These are phyloP conservation scores for Macrotus californicus DNA, from an alignment of 2,113 vertebrate species.

Conservation along the genomic window DNA sequence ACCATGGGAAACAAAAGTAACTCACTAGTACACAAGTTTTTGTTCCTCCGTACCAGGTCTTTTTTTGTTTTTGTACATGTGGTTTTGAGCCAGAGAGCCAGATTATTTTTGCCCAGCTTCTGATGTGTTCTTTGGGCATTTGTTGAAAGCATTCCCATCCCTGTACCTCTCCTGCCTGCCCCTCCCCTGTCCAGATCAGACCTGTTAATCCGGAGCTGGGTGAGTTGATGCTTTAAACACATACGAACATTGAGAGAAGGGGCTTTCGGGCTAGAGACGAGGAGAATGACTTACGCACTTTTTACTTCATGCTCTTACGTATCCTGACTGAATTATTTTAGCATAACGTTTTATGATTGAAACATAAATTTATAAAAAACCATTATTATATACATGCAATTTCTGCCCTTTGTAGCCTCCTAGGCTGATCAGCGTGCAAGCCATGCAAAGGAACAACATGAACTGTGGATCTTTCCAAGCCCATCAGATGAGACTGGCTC, in stretches of 20 bases:
- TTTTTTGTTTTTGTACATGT: neutral
- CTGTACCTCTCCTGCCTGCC: slow-evolving; percentile 39
- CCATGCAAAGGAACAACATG: slow-evolving; percentile 92
- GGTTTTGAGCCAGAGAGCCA: neutral
- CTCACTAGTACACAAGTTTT: neutral
- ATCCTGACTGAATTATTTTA: slow-evolving; percentile 36
- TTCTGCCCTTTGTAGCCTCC: slow-evolving; percentile 89
- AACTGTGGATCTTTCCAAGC: slow-evolving; percentile 94
- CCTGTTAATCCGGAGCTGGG: neutral
- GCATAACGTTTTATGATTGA: slow-evolving; percentile 29
- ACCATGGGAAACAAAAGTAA: neutral
- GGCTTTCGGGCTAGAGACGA: neutral
- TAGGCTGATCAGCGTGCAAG: slow-evolving; percentile 98
- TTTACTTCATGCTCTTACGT: neutral
- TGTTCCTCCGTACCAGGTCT: neutral
- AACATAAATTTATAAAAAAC: slow-evolving; percentile 40
- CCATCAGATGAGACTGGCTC: slow-evolving; percentile 94
- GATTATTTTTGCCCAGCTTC: neutral
- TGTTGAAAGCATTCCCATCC: neutral
- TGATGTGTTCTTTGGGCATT: neutral
- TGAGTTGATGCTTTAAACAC: neutral
- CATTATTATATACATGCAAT: slow-evolving; percentile 48
- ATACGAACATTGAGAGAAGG: neutral
- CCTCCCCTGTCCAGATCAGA: neutral
- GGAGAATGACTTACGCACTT: slow-evolving; percentile 22